Evolutionary conservation across 92 coral and sea anemone genomes (phyloP).

Genomic region (Heteractis magnifica): DNA sequence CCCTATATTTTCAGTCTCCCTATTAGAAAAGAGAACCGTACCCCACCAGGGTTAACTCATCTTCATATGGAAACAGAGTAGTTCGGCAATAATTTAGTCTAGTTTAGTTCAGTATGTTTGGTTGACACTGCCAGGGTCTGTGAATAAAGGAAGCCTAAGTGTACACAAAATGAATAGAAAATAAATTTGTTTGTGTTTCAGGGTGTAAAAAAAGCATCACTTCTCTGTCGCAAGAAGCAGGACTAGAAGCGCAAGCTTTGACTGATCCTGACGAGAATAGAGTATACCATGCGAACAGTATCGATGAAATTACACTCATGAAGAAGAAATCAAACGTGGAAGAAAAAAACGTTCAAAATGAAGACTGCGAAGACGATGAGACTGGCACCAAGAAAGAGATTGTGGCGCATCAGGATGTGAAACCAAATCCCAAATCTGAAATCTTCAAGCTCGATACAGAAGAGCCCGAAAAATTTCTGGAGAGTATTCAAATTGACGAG

Average conservation of each 20-base stretch:
- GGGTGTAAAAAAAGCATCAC: slow-evolving; percentile 14
- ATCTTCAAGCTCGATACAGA: background rate
- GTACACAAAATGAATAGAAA: too few species aligned
- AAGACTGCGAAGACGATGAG: slow-evolving; percentile 6
- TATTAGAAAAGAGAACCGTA: too few species aligned
- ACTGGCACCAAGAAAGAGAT: slow-evolving; percentile 14
- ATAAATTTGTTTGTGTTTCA: background rate
- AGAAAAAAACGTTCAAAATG: background rate
- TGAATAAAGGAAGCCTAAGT: too few species aligned
- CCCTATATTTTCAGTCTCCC: too few species aligned
- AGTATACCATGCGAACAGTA: slow-evolving; percentile 20
- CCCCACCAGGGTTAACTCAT: too few species aligned
- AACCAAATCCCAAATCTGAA: slow-evolving; percentile 14
- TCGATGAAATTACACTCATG: slow-evolving; percentile 27
- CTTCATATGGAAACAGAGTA: too few species aligned
- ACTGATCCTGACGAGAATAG: slow-evolving; percentile 39
- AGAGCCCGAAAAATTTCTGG: background rate
- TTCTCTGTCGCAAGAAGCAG: slow-evolving; percentile 33
- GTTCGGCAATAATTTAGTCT: background rate
- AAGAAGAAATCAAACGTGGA: slow-evolving; percentile 40
- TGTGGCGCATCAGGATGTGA: background rate
- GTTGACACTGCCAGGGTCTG: too few species aligned
- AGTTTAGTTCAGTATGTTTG: background rate
- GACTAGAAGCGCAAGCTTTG: slow-evolving; percentile 38
- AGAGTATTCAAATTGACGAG: background rate